phyloP scores from a whole-genome alignment of 2,797 vertebrate genomes.

The Liasis olivaceus region DNA sequence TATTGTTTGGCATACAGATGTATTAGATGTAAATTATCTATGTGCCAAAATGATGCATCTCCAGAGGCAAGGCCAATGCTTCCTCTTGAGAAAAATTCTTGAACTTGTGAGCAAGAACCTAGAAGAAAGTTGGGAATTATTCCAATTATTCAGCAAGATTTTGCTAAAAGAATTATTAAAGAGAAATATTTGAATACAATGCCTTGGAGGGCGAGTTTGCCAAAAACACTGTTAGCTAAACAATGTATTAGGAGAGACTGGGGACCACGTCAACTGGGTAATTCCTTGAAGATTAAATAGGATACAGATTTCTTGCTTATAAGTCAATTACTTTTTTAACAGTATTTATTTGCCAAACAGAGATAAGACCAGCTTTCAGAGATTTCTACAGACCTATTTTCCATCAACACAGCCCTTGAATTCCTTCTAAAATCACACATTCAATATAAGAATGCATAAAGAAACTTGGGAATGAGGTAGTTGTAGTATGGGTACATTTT shows the following conservation, averaged over 20 bases:
- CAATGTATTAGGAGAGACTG: slow-evolving; percentile 48
- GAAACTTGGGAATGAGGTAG: background rate
- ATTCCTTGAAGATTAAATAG: slow-evolving; percentile 44
- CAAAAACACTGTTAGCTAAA: slow-evolving; percentile 63
- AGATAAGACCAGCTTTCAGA: slow-evolving; percentile 1
- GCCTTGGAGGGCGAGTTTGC: slow-evolving; percentile 51
- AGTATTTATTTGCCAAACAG: slow-evolving; percentile 17
- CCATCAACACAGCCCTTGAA: background rate
- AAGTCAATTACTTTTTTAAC: slow-evolving; percentile 35
- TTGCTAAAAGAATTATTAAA: slow-evolving; percentile 34
- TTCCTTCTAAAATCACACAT: background rate
- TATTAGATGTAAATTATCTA: background rate
- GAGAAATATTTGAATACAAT: slow-evolving; percentile 57
- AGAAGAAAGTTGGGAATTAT: slow-evolving; percentile 55
- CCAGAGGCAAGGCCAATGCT: slow-evolving; percentile 42
- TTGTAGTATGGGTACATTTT: background rate
- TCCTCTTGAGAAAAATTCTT: background rate
- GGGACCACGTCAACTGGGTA: slow-evolving; percentile 44
- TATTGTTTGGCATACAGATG: background rate
- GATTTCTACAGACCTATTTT: background rate
- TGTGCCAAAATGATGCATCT: background rate
- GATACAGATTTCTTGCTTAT: slow-evolving; percentile 39
- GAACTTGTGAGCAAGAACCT: slow-evolving; percentile 28
- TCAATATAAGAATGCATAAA: background rate
- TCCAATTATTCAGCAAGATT: slow-evolving; percentile 55